Percentiles rank a stretch among this genome's conserved stretches.
Evolutionary conservation across 2,888 invertebrate species (phyloP).

Genomic region (Melangyna quadrimaculata): DNA sequence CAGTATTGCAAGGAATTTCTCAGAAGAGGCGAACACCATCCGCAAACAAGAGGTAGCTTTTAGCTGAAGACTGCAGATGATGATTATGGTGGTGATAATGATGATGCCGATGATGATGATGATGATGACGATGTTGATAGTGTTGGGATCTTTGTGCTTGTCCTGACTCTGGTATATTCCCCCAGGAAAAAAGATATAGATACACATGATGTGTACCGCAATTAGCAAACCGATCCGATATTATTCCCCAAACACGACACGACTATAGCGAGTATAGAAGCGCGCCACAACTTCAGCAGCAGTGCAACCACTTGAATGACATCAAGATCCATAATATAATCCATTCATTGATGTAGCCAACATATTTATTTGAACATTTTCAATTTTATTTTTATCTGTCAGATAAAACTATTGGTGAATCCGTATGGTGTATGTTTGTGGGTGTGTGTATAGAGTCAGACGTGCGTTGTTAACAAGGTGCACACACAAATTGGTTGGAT

Average conservation of each 20-base stretch:
- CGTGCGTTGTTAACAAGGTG: conserved; percentile 56
- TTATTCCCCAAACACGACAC: conserved; percentile 51
- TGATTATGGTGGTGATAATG: background rate
- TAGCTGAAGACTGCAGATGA: background rate
- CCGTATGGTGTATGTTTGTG: conserved; percentile 12
- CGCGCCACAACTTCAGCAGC: background rate
- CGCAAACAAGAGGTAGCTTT: conserved; percentile 16
- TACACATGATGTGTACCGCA: conserved; percentile 53
- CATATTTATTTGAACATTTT: conserved; percentile 8
- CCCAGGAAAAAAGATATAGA: conserved; percentile 36
- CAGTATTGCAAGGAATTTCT: conserved; percentile 36
- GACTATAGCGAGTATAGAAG: background rate
- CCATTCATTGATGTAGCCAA: conserved; percentile 31
- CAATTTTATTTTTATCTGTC: conserved; percentile 22
- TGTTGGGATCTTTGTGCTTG: background rate
- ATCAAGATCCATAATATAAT: conserved; percentile 21
- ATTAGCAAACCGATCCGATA: conserved; percentile 61
- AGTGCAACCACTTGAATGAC: conserved; percentile 20
- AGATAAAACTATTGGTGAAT: conserved; percentile 24
- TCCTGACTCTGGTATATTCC: background rate
- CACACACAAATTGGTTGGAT: conserved; percentile 49
- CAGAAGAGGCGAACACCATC: conserved; percentile 31
- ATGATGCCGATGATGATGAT: conserved; percentile 8
- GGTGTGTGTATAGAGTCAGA: background rate
- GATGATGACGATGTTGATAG: conserved; percentile 3